Base-by-base conservation (phyloP, 2,113 vertebrate species). In the Lutjanus erythropterus region DNA sequence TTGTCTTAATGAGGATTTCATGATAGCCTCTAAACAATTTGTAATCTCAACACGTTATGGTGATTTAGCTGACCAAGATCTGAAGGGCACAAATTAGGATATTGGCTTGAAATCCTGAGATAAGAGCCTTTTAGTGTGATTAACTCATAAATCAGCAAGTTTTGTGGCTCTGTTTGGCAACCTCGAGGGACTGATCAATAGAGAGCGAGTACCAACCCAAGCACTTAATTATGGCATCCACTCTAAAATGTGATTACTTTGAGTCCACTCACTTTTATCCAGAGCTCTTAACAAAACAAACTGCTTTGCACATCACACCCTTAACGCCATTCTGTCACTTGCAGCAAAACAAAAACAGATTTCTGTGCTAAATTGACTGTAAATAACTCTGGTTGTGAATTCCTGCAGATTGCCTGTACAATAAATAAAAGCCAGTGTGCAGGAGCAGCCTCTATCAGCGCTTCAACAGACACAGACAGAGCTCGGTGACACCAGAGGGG, bases 51-150 rank as follows among this genome's bases (percentile, higher is more conserved):
- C 52, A 78, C 29, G 2, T 65, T 59, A 29, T 8, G 56, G n/a
- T 47, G 44, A 82, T 67, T 75, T n/a, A 49, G 44, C 44, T 58
- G 16, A 64, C 15, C 2, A 1, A 61, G 9, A 60, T 87, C 47
- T 79, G 0, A 78, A 75, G 37, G 37, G 15, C 21, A 69, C 16
- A 66, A 62, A 80, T 44, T 23, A 71, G 23, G 49, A 69, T 39
- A 35, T 5, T 8, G 50, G 49, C 64, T 70, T 29, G 9, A 58
- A 81, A 66, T 64, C 35, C 37, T 21, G 25, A 78, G 66, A 74
- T 16, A 4, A 68, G 47, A 78, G 31, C 64, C 60, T 87, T 80
- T 86, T 77, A 85, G 61, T 25, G 9, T 52, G 76, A 88, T 90
- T 71, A 66, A 19, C 39, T 65, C 25, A 31, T 88, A 87, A 85